Percentiles rank a stretch among this genome's conserved stretches.
These are phyloP conservation scores for Callosobruchus maculatus DNA, from an alignment of 2,888 invertebrate species.

Conservation along the genomic window DNA sequence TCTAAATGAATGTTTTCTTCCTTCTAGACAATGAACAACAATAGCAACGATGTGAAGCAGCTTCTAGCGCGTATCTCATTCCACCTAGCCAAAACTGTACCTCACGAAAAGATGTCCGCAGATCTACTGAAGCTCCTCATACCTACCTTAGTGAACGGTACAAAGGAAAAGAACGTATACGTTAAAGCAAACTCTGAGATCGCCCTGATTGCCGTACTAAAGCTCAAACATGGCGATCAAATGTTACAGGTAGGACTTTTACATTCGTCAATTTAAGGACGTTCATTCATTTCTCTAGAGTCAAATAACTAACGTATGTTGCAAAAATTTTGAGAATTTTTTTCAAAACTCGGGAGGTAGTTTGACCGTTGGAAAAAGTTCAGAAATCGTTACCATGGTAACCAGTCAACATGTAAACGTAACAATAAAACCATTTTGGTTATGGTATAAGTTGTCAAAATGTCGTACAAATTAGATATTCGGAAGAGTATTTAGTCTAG, in stretches of 20 bases:
- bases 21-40: slow-evolving; percentile 84
- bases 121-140: slow-evolving; percentile 75
- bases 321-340: no score
- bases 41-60: slow-evolving; percentile 91
- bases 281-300: no score
- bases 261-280: no score
- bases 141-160: slow-evolving; percentile 94
- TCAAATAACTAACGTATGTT: no score
- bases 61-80: slow-evolving; percentile 77
- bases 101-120: slow-evolving; percentile 58
- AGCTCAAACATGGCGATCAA: slow-evolving; percentile 70
- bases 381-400: no score
- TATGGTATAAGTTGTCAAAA: no score
- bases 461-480: no score
- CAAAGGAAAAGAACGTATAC: slow-evolving; percentile 95
- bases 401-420: no score
- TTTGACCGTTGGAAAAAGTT: no score
- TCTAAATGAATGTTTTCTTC: neutral
- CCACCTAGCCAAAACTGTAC: slow-evolving; percentile 66
- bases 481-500: no score
- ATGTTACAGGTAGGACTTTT: slow-evolving; percentile 62
- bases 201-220: slow-evolving; percentile 81
- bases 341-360: no score
- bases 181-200: slow-evolving; percentile 93
- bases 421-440: no score